phyloP scores from a whole-genome alignment of 2,888 invertebrate genomes.

The Timema podura region DNA sequence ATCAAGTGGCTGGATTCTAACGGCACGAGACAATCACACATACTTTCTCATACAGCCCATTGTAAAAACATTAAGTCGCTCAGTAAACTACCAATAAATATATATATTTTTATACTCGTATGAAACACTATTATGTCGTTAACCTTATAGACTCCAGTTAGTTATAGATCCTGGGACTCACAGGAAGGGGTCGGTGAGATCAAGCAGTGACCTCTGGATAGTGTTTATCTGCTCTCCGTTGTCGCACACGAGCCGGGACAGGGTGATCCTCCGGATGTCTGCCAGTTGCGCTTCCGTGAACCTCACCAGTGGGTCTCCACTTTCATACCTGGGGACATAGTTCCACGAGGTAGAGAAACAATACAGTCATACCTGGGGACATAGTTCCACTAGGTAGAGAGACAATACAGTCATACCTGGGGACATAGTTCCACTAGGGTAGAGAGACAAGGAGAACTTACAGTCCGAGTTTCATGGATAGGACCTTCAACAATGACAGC shows the following conservation, averaged over 20 bases:
- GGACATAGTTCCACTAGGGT: neutral
- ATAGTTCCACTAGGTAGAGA: too few relatives aligned
- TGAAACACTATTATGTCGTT: neutral
- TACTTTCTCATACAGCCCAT: too few relatives aligned
- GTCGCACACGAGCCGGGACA: constrained; percentile 51
- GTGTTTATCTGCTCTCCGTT: constrained; percentile 48
- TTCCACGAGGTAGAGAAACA: too few relatives aligned
- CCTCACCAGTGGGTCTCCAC: constrained; percentile 45
- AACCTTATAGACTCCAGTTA: neutral
- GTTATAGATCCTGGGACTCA: constrained; percentile 36
- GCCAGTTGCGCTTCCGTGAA: constrained; percentile 49
- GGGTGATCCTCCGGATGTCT: constrained; percentile 48
- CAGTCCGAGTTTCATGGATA: too few relatives aligned
- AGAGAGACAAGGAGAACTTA: too few relatives aligned
- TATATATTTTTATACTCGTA: neutral
- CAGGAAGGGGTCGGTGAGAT: constrained; percentile 49
- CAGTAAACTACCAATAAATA: neutral
- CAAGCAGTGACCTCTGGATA: constrained; percentile 50
- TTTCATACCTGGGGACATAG: constrained; percentile 41
- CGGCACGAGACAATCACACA: too few relatives aligned
- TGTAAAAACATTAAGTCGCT: too few relatives aligned
- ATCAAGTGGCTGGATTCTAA: too few relatives aligned
- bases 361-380: too few relatives aligned
- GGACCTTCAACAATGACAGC: too few relatives aligned
- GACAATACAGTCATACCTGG: constrained; percentile 42